Base-by-base conservation (phyloP, 2,888 invertebrate genomes). In the Leptinotarsa tumamoca region DNA sequence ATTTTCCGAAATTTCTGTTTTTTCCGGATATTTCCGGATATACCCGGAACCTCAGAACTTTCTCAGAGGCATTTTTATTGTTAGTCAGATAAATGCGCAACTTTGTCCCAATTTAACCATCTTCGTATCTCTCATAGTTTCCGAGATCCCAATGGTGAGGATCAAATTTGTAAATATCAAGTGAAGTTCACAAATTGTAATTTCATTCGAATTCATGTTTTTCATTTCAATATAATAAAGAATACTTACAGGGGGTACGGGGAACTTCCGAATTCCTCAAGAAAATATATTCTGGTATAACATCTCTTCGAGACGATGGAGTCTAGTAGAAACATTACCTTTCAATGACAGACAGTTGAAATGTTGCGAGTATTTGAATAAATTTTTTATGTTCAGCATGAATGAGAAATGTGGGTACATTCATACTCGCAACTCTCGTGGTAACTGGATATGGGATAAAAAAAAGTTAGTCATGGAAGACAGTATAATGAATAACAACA, bases 231-330 rank as follows among this genome's bases (percentile, higher is more conserved):
- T 68, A 21, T 43, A 15, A 49, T 63, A 15, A 13, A n/a, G 1
- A 50, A 61, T 58, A 71, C 43, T 75, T 71, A 7, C 67, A 77
- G 77, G 77, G 18, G 87, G 87, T 5, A 86, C 85, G 15, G 87
- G 86, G 17, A 80, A 78, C 43, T 86, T 82, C 76, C 80, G 89
- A 77, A 80, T 87, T n/a, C 79, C 84, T 21, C 85, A 87, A 78
- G 84, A 86, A 54, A 86, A 87, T 74, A 83, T 88, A 82, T 83
- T 86, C 74, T 86, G 83, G 80, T 88, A 87, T 72, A 84, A 87
- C 80, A 85, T 84, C 77, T 83, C 83, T 75, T 77, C 81, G 67
- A 82, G 85, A 76, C 78, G 70, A 74, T 87, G 87, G 87, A 85
- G 83, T 73, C 73, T 75, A 61, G 67, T 77, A 68, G 78, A 85